Evolutionary conservation across 2,888 invertebrate species (phyloP), one percentile per base, ranked within the genome.

Genomic region (Halocaridina rubra): DNA sequence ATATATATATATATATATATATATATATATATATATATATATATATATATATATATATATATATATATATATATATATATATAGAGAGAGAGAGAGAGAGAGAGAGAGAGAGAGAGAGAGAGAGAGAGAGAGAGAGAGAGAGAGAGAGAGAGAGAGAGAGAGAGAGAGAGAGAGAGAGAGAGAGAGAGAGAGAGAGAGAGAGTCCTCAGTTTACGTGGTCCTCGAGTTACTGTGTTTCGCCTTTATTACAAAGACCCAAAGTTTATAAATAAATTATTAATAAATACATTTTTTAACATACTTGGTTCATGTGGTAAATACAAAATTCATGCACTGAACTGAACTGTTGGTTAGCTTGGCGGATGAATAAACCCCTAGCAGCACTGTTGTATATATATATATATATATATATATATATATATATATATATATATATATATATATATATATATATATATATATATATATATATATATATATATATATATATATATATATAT

Each of bases 361-460:
- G 19, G 16, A 53, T 53, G 19, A 53, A 53, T 16, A 22, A 59
- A n/a, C 59, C 59, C 59, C 59, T 59, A 13, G 59, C 59, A n/a
- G 4, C 59, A 3, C 5, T 3, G 4, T 5, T 22, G 13, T 59
- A 59, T 19, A 59, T 19, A 59, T 59, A 19, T 22, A 59, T 59
- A 19, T 22, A 59, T 59, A 22, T 22, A 19, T 10, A n/a, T 46
- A 24, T 46, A 16, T 75, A 13, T 75, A 5, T 75, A 5, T 75
- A 19, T 75, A 19, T 75, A 53, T 75, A 75, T 75, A 75, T 75
- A 75, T 75, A 75, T 75, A 75, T 75, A 75, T 75, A 75, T 75
- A 75, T 75, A 75, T 75, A 75, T 75, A 75, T 75, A 75, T 75
- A 75, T 75, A 75, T 75, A 75, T 75, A 75, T 75, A 75, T 75